phyloP scores from a whole-genome alignment of 2,113 vertebrate genomes.

The Poecilia latipinna region DNA sequence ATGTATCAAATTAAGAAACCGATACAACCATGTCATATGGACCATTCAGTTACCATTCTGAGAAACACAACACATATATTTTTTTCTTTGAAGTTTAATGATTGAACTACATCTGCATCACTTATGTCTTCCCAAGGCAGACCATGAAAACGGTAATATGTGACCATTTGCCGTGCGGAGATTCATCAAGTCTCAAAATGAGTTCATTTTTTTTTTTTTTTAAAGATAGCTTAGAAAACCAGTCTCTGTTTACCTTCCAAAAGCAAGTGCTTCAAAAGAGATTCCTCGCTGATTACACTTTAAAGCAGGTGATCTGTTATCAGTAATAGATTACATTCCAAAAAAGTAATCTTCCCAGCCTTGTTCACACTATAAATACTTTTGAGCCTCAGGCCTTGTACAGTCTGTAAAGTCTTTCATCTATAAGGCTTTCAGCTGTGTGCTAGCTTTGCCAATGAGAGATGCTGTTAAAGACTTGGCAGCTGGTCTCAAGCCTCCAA shows the following conservation, averaged over 20 bases:
- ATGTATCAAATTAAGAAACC: slow-evolving; percentile 2
- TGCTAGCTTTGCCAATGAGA: slow-evolving; percentile 66
- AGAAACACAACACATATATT: slow-evolving; percentile 19
- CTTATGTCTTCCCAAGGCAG: slow-evolving; percentile 10
- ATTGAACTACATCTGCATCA: slow-evolving; percentile 20
- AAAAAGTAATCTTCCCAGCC: slow-evolving; percentile 43
- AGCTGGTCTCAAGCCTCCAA: slow-evolving; percentile 55
- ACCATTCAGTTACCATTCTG: neutral
- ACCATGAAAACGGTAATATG: slow-evolving; percentile 18
- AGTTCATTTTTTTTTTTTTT: slow-evolving; percentile 7
- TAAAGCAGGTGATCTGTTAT: slow-evolving; percentile 48
- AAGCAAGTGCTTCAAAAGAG: slow-evolving; percentile 11
- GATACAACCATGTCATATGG: neutral
- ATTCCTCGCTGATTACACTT: slow-evolving; percentile 22
- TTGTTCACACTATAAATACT: slow-evolving; percentile 62
- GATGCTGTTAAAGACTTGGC: slow-evolving; percentile 69
- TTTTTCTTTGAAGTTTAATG: slow-evolving; percentile 11
- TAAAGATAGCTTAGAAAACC: slow-evolving; percentile 7
- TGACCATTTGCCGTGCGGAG: slow-evolving; percentile 31
- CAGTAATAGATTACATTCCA: slow-evolving; percentile 60
- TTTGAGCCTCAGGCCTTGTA: slow-evolving; percentile 60
- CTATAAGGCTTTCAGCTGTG: slow-evolving; percentile 66
- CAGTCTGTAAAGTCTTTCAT: slow-evolving; percentile 63
- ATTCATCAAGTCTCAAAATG: slow-evolving; percentile 16
- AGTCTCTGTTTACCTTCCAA: slow-evolving; percentile 23